Percentiles rank a stretch among this genome's conserved stretches.
Conservation (phyloP, 2,888 invertebrate genomes). For the Netelia melanura region DNA sequence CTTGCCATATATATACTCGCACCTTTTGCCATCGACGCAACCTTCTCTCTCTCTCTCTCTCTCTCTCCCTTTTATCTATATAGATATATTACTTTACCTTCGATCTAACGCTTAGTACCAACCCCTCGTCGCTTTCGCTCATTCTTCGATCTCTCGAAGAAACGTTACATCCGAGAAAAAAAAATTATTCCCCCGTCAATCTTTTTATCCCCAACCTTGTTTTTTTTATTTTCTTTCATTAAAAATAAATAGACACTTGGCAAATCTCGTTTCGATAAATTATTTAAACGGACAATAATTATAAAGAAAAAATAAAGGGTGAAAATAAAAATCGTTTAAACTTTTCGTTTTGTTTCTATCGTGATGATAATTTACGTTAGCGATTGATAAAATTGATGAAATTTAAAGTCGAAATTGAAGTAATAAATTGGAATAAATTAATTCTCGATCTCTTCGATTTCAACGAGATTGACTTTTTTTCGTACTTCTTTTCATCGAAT, state of each 20-base stretch:
- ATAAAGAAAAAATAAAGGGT: neutral
- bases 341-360: no score
- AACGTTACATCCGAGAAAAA: constrained; percentile 1
- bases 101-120: neutral
- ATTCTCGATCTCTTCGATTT: no score
- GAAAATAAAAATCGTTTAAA: neutral
- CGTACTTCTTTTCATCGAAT: constrained; percentile 25
- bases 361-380: no score
- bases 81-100: neutral
- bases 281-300: neutral
- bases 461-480: neutral
- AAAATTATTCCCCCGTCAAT: neutral
- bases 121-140: neutral
- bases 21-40: constrained; percentile 25
- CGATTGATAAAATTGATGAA: no score
- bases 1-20: constrained; percentile 35
- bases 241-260: neutral
- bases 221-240: neutral
- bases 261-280: neutral
- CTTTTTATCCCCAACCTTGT: neutral
- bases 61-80: neutral
- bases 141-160: constrained; percentile 20
- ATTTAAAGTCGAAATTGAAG: no score
- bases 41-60: neutral
- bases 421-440: no score